These are phyloP conservation scores for Stenodema calcarata DNA, from an alignment of 2,888 invertebrate genomes.

Conservation along the genomic window DNA sequence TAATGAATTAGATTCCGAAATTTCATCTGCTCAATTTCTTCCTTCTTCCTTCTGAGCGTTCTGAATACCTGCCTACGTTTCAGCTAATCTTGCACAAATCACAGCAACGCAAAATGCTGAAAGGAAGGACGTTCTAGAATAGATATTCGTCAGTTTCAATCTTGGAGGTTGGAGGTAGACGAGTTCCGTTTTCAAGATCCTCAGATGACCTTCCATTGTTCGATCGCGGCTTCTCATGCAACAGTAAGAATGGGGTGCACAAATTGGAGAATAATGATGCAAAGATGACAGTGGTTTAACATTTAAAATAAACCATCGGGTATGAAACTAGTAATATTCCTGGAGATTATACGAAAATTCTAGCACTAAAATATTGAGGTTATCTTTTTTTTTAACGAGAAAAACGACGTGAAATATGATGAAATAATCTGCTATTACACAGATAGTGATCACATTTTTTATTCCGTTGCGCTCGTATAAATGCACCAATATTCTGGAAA, in stretches of 20 bases:
- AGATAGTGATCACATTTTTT: too few relatives aligned
- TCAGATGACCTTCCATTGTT: background rate
- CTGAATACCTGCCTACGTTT: background rate
- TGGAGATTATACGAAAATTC: too few relatives aligned
- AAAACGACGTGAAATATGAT: too few relatives aligned
- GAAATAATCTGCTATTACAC: too few relatives aligned
- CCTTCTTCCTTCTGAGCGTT: background rate
- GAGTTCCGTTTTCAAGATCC: background rate
- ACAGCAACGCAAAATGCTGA: background rate
- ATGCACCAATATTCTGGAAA: too few relatives aligned
- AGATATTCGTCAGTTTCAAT: background rate
- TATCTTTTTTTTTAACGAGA: too few relatives aligned
- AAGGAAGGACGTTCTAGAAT: background rate
- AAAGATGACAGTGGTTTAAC: background rate
- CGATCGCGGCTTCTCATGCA: background rate
- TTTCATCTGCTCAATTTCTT: background rate
- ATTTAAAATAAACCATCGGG: too few relatives aligned
- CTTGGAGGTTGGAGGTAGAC: background rate
- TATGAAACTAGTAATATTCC: too few relatives aligned
- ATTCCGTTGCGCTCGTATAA: too few relatives aligned
- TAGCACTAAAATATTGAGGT: too few relatives aligned
- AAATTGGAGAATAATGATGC: background rate
- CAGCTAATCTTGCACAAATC: too few relatives aligned
- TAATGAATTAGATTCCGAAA: too few relatives aligned
- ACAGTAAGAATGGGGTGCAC: background rate